A percentile compares a stretch with the other conserved stretches of the same genome.
Evolutionary conservation across 1,140 invertebrate genomes (phyloP).

Genomic region (Caenorhabditis inopinata): DNA sequence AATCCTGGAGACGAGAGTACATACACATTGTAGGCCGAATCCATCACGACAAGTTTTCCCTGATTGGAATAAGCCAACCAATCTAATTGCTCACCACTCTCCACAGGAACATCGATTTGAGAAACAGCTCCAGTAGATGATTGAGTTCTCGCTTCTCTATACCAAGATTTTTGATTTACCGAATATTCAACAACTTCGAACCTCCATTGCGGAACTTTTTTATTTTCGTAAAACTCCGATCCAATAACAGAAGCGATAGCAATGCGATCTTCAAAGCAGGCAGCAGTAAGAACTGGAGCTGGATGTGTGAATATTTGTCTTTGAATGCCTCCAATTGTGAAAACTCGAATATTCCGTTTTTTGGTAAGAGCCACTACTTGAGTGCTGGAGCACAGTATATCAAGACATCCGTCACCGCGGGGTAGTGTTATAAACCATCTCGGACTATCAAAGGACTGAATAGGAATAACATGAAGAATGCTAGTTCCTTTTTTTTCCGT

Average conservation of each 20-base stretch:
- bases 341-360: conserved; percentile 24
- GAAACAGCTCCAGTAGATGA: not conserved
- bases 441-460: not conserved
- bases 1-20: not conserved
- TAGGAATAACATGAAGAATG: not conserved
- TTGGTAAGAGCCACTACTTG: not conserved
- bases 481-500: not conserved
- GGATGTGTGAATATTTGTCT: conserved; percentile 27
- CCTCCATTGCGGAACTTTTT: not conserved
- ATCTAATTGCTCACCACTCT: not conserved
- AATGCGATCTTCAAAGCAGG: not conserved
- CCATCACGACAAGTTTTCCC: conserved; percentile 1
- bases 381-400: not conserved
- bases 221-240: not conserved
- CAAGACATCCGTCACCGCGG: not conserved
- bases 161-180: not conserved
- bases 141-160: not conserved
- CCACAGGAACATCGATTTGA: not conserved
- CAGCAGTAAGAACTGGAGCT: conserved; percentile 5
- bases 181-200: conserved; percentile 2
- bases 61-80: conserved; percentile 11
- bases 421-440: not conserved
- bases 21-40: not conserved
- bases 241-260: conserved; percentile 6
- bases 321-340: conserved; percentile 12